These are phyloP conservation scores for Myrmecobius fasciatus DNA, from an alignment of 2,113 vertebrate genomes.

Conservation along the genomic window DNA sequence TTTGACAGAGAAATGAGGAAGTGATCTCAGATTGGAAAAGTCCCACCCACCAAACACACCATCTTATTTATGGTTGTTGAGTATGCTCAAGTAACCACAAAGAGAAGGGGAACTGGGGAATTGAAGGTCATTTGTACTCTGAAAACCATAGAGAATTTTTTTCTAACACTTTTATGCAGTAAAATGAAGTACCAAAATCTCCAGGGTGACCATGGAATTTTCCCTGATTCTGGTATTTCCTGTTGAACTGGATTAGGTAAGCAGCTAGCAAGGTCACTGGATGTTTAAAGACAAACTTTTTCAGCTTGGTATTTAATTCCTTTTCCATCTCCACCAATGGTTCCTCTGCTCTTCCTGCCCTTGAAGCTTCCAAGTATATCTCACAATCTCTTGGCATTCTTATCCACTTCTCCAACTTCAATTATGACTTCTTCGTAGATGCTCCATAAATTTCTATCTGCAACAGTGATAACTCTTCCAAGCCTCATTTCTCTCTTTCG, in stretches of 20 bases:
- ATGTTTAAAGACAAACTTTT: neutral
- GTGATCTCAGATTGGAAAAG: neutral
- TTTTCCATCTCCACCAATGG: neutral
- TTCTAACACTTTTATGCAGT: neutral
- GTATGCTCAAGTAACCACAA: neutral
- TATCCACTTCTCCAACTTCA: neutral
- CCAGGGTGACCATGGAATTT: neutral
- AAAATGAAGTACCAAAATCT: neutral
- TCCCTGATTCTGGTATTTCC: neutral
- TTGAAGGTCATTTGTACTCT: neutral
- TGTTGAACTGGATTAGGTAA: neutral
- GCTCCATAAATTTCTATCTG: neutral
- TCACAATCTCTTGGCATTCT: neutral
- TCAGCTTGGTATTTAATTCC: neutral
- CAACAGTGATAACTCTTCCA: neutral
- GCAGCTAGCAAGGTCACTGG: neutral
- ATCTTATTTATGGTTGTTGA: neutral
- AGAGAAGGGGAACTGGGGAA: neutral
- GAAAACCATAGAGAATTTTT: no score
- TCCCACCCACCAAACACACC: neutral
- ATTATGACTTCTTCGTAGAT: neutral
- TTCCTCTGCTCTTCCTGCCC: neutral
- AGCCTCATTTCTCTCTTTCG: neutral
- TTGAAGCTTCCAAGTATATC: neutral
- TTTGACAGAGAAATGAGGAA: neutral